These are phyloP conservation scores for Deilephila porcellus DNA, from an alignment of 2,888 invertebrate species.

Conservation along the genomic window DNA sequence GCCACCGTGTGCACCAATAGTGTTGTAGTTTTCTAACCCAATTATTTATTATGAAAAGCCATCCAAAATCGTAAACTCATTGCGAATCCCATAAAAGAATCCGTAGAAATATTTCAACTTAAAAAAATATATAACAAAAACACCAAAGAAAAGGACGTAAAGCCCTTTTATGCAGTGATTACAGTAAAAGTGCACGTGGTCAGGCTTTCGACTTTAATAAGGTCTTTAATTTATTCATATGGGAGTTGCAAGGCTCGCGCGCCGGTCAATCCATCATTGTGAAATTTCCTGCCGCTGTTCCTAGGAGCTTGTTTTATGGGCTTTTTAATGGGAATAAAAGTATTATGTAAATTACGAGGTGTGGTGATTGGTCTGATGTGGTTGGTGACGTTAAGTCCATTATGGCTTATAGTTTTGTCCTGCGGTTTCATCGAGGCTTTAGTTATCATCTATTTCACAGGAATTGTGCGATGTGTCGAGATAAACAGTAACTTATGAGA, in stretches of 20 bases:
- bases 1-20: too few species aligned
- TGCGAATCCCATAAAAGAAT: too few species aligned
- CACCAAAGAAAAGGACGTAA: neutral
- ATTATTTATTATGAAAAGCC: too few species aligned
- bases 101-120: too few species aligned
- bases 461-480: too few species aligned
- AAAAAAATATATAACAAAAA: too few species aligned
- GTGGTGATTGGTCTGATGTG: conserved; percentile 1
- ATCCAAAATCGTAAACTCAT: too few species aligned
- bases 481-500: too few species aligned
- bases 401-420: neutral
- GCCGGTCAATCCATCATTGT: conserved; percentile 54
- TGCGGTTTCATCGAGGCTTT: too few species aligned
- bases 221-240: conserved; percentile 55
- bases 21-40: too few species aligned
- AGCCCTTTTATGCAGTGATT: neutral
- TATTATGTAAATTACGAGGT: conserved; percentile 22
- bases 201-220: conserved; percentile 46
- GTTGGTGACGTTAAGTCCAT: neutral
- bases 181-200: conserved; percentile 10
- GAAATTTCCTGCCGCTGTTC: conserved; percentile 43
- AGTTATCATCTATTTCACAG: too few species aligned
- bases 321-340: conserved; percentile 28
- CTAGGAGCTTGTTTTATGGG: conserved; percentile 35
- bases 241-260: conserved; percentile 45